Percentiles rank a stretch among this genome's conserved stretches.
Conservation (phyloP, 1,140 invertebrate genomes). For the Stratiolaelaps scimitus region DNA sequence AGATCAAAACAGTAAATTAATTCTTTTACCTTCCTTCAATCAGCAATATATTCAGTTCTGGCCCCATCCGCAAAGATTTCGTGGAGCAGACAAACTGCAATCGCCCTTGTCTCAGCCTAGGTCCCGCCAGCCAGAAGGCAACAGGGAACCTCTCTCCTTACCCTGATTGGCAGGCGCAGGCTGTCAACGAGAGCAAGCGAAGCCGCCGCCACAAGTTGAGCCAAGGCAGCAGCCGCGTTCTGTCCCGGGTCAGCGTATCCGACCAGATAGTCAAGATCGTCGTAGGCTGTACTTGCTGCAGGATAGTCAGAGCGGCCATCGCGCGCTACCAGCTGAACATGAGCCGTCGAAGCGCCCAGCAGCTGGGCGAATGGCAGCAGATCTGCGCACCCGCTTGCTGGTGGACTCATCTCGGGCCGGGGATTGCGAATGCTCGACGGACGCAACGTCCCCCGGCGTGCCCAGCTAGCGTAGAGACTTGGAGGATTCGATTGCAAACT, state of each 20-base stretch:
- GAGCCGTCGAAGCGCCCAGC: not conserved
- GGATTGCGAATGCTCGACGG: too few relatives aligned
- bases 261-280: conserved; percentile 10
- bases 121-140: not conserved
- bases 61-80: too few relatives aligned
- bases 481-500: too few relatives aligned
- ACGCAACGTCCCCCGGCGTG: too few relatives aligned
- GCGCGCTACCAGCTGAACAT: conserved; percentile 2
- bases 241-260: conserved; percentile 11
- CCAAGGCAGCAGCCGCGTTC: not conserved
- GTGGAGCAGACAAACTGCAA: not conserved
- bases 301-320: conserved; percentile 6
- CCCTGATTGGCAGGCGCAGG: conserved; percentile 4
- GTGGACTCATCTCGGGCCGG: conserved; percentile 12
- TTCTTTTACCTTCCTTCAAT: too few relatives aligned
- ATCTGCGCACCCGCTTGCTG: conserved; percentile 8
- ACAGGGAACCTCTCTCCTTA: not conserved
- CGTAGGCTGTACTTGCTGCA: not conserved
- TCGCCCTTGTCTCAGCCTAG: not conserved
- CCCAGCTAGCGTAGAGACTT: too few relatives aligned
- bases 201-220: not conserved
- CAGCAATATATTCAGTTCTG: too few relatives aligned
- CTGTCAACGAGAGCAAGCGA: conserved; percentile 5
- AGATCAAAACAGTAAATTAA: not conserved
- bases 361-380: conserved; percentile 19